Evolutionary conservation across 1,140 invertebrate species (phyloP).

Genomic region (Pachyrhynchus sulphureomaculatus): DNA sequence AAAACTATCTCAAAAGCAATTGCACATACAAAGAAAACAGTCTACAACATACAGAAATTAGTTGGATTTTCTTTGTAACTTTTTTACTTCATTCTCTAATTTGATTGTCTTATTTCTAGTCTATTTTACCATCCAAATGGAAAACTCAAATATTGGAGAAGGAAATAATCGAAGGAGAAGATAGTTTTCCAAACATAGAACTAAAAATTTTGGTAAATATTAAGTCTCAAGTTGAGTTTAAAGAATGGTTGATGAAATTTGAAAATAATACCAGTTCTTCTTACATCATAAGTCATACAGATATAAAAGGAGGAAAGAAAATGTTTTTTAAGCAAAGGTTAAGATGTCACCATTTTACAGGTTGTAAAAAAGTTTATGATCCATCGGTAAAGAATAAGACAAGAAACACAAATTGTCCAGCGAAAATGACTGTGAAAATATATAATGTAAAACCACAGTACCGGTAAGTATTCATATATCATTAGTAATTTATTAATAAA

Average conservation of each 20-base stretch:
- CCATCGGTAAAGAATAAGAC: not conserved
- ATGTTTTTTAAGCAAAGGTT: slow-evolving; percentile 4
- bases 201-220: not conserved
- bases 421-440: slow-evolving; percentile 7
- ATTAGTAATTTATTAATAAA: too few species aligned
- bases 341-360: slow-evolving; percentile 3
- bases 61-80: too few species aligned
- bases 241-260: slow-evolving; percentile 8
- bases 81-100: too few species aligned
- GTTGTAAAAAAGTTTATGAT: not conserved
- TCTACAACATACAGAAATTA: too few species aligned
- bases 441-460: not conserved
- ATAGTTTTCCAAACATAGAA: not conserved
- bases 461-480: not conserved
- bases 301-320: not conserved
- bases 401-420: slow-evolving; percentile 14
- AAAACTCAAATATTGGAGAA: not conserved
- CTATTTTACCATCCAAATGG: not conserved
- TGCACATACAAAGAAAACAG: too few species aligned
- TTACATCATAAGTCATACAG: not conserved
- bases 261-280: slow-evolving; percentile 3
- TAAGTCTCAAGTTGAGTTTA: not conserved
- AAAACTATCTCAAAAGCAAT: too few species aligned
- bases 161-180: not conserved
- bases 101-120: not conserved